Conservation (phyloP, 2,113 vertebrate genomes). For the Sterna hirundo region DNA sequence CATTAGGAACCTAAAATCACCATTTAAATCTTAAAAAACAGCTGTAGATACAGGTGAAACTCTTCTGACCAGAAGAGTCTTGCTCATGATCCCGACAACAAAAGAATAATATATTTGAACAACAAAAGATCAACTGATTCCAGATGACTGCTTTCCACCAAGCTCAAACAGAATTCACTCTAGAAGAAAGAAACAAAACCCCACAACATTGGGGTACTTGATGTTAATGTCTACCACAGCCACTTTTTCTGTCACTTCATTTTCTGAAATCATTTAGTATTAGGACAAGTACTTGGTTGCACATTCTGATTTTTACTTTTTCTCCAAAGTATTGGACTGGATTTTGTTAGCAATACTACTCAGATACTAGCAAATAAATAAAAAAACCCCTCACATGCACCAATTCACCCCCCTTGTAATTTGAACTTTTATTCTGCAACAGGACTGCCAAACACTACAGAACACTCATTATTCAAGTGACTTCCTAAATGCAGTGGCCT, state of each 20-base stretch:
- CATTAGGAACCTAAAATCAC: not conserved
- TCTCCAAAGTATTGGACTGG: not conserved
- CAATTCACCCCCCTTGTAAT: not conserved
- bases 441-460: not conserved
- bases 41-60: not conserved
- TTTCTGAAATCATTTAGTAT: not conserved
- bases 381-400: accelerated
- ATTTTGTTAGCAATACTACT: not conserved
- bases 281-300: not conserved
- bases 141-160: not conserved
- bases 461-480: not conserved
- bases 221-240: not conserved
- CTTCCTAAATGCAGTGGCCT: not conserved
- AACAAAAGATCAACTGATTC: not conserved
- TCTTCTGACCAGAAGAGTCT: not conserved
- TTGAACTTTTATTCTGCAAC: not conserved
- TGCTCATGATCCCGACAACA: not conserved
- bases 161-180: not conserved
- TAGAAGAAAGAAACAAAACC: not conserved
- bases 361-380: not conserved
- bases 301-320: not conserved
- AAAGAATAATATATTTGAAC: not conserved
- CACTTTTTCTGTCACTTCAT: not conserved
- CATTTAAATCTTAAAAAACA: not conserved
- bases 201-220: not conserved